phyloP scores from a whole-genome alignment of 2,888 invertebrate species.

The Diaphora mendica region DNA sequence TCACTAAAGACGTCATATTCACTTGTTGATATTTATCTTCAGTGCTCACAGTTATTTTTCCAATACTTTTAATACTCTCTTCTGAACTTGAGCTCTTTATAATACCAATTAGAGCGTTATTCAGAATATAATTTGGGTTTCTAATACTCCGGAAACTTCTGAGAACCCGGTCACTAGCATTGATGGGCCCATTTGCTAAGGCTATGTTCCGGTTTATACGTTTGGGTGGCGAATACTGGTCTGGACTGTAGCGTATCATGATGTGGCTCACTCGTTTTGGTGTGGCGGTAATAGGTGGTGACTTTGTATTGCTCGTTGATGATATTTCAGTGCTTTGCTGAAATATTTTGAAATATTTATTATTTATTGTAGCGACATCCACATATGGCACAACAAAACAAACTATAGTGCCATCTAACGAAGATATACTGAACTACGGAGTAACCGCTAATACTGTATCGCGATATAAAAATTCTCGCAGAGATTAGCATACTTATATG shows the following conservation, averaged over 20 bases:
- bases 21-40: slow-evolving; percentile 29
- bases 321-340: slow-evolving; percentile 65
- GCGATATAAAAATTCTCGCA: no score
- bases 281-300: slow-evolving; percentile 65
- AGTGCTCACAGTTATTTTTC: slow-evolving; percentile 10
- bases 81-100: slow-evolving; percentile 25
- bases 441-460: no score
- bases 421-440: no score
- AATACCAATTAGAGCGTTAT: slow-evolving; percentile 38
- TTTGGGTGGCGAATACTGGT: slow-evolving; percentile 37
- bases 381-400: no score
- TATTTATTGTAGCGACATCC: no score
- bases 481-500: no score
- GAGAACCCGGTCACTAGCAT: slow-evolving; percentile 43
- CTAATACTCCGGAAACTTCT: slow-evolving; percentile 59
- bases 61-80: slow-evolving; percentile 20
- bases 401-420: no score
- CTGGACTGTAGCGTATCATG: slow-evolving; percentile 50
- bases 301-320: slow-evolving; percentile 59
- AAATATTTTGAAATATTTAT: neutral
- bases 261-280: slow-evolving; percentile 56
- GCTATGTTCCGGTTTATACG: slow-evolving; percentile 6
- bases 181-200: slow-evolving; percentile 1
- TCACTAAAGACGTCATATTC: slow-evolving; percentile 19
- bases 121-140: slow-evolving; percentile 39